These are phyloP conservation scores for Syngnathus scovelli DNA, from an alignment of 2,113 vertebrate genomes.

Conservation along the genomic window DNA sequence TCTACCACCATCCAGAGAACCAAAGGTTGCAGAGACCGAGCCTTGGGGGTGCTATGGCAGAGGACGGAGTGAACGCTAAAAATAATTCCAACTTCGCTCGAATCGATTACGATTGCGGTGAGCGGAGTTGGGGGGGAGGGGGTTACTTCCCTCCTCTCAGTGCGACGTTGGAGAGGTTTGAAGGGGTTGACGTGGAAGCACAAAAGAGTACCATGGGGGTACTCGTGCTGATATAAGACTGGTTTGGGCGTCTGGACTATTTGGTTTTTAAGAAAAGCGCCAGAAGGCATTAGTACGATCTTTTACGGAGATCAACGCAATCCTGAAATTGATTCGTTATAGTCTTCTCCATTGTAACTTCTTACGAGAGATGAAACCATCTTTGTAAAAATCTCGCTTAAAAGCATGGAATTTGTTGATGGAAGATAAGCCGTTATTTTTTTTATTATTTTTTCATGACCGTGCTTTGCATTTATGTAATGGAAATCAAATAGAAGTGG, in stretches of 20 bases:
- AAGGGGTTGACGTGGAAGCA: constrained; percentile 44
- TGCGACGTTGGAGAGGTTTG: constrained; percentile 37
- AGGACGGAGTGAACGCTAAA: constrained; percentile 15
- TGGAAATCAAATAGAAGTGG: constrained; percentile 9
- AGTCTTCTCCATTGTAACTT: constrained; percentile 37
- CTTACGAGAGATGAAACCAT: constrained; percentile 24
- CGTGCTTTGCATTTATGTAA: constrained; percentile 22
- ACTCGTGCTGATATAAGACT: constrained; percentile 32
- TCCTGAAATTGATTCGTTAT: constrained; percentile 46
- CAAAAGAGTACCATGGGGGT: constrained; percentile 41
- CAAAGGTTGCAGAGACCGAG: neutral
- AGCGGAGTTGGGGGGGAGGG: neutral
- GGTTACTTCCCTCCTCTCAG: constrained; percentile 6
- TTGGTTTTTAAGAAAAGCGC: constrained; percentile 12
- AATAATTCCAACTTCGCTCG: constrained; percentile 11
- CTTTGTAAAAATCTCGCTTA: constrained; percentile 10
- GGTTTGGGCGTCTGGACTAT: neutral
- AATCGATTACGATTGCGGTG: constrained; percentile 12
- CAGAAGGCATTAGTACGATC: constrained; percentile 21
- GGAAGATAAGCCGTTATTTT: constrained; percentile 4
- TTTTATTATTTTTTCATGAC: constrained; percentile 11
- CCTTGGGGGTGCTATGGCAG: neutral
- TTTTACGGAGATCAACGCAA: constrained; percentile 15
- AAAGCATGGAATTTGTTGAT: constrained; percentile 1
- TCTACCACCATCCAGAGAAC: constrained; percentile 1